phyloP scores from a whole-genome alignment of 2,888 invertebrate genomes.

The Heliothis peltigera region DNA sequence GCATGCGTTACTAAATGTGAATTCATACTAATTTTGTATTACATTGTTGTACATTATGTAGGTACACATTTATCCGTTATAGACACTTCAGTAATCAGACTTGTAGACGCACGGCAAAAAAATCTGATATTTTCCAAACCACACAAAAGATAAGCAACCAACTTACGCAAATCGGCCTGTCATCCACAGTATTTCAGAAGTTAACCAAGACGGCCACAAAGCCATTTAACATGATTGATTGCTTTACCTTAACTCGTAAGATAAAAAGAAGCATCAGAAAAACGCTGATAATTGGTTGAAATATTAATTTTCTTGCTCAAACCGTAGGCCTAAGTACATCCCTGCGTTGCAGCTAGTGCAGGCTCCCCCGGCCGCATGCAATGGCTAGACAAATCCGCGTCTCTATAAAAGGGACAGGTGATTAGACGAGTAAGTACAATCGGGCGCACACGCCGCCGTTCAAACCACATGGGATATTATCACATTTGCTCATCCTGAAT shows the following conservation, averaged over 20 bases:
- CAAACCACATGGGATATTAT: slow-evolving; percentile 80
- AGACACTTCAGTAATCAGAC: too few species aligned
- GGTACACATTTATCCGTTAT: too few species aligned
- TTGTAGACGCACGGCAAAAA: too few species aligned
- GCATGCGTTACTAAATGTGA: too few species aligned
- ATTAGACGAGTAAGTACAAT: slow-evolving; percentile 86
- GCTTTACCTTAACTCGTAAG: neutral
- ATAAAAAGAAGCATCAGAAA: neutral
- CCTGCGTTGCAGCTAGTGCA: slow-evolving; percentile 81
- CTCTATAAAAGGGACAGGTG: slow-evolving; percentile 89
- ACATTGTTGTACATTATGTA: too few species aligned
- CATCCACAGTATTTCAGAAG: neutral
- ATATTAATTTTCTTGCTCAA: slow-evolving; percentile 1
- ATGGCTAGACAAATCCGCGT: slow-evolving; percentile 87
- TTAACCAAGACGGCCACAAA: neutral
- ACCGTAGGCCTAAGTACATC: slow-evolving; percentile 68
- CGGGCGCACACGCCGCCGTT: slow-evolving; percentile 80
- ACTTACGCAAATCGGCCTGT: neutral
- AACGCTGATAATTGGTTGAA: neutral
- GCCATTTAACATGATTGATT: neutral
- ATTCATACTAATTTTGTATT: too few species aligned
- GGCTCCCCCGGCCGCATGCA: slow-evolving; percentile 85
- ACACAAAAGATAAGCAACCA: neutral
- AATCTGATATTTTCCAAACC: neutral
- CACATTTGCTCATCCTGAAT: slow-evolving; percentile 59